These are phyloP conservation scores for Enoplosus armatus DNA, from an alignment of 2,797 vertebrate genomes.

Conservation along the genomic window DNA sequence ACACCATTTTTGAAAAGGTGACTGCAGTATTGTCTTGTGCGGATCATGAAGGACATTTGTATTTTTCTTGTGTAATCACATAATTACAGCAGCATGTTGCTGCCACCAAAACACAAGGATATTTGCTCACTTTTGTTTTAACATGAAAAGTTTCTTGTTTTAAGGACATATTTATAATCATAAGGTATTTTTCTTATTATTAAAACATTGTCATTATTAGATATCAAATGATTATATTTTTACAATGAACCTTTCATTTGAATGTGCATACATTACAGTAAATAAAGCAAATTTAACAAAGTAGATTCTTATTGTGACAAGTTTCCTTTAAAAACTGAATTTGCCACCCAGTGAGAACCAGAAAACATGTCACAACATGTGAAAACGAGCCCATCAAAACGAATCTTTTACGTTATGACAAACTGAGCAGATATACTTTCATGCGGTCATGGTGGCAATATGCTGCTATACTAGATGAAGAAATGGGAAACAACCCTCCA, in stretches of 20 bases:
- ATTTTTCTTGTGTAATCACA: no score
- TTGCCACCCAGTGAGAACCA: neutral
- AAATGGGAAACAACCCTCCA: neutral
- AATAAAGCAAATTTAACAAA: no score
- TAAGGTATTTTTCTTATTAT: no score
- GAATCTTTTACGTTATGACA: no score
- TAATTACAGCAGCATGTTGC: neutral
- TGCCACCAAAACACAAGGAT: neutral
- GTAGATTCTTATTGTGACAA: neutral
- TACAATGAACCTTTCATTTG: neutral
- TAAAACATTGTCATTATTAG: neutral
- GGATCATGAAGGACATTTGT: neutral
- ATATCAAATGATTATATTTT: neutral
- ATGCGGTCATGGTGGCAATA: neutral
- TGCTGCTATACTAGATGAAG: neutral
- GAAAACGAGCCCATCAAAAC: neutral
- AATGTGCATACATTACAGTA: neutral
- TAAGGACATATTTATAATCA: no score
- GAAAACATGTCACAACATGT: neutral
- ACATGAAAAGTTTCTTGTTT: no score
- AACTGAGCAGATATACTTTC: neutral
- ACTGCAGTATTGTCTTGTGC: neutral
- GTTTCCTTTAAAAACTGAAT: neutral
- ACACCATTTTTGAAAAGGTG: neutral
- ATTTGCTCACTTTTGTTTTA: neutral